Evolutionary conservation across 2,113 vertebrate species (phyloP).

Genomic region (Poecile atricapillus): DNA sequence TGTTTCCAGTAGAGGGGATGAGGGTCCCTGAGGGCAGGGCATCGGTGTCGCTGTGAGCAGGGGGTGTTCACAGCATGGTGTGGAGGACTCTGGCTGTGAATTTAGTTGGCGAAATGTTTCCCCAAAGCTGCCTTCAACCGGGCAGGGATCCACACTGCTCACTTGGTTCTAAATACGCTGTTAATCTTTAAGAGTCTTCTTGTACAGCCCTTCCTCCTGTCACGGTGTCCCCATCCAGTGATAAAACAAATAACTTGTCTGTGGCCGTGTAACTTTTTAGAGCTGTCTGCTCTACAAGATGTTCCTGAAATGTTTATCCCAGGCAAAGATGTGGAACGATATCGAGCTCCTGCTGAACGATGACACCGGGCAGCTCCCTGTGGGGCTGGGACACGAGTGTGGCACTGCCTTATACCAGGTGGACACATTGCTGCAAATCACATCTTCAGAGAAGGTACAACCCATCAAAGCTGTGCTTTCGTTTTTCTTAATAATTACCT

Average conservation of each 20-base stretch:
- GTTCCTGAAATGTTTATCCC: background rate
- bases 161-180: fast-evolving
- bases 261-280: fast-evolving
- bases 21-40: background rate
- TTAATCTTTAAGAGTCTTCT: fast-evolving
- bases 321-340: constrained; percentile 83
- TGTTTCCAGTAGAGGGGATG: background rate
- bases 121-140: background rate
- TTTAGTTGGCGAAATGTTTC: background rate
- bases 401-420: constrained; percentile 88
- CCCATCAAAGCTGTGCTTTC: background rate
- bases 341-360: constrained; percentile 87
- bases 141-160: background rate
- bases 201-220: background rate
- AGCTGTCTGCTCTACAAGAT: background rate
- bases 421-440: constrained; percentile 83
- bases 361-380: constrained; percentile 79
- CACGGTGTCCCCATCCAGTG: fast-evolving
- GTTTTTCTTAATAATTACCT: no score
- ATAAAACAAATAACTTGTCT: no score
- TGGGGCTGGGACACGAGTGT: constrained; percentile 74
- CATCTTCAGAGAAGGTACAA: constrained; percentile 81
- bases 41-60: no score
- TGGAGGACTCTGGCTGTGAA: background rate
- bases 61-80: fast-evolving